Evolutionary conservation across 2,888 invertebrate species (phyloP), one percentile per base, ranked within the genome.

Genomic region (Oscheius sp.): DNA sequence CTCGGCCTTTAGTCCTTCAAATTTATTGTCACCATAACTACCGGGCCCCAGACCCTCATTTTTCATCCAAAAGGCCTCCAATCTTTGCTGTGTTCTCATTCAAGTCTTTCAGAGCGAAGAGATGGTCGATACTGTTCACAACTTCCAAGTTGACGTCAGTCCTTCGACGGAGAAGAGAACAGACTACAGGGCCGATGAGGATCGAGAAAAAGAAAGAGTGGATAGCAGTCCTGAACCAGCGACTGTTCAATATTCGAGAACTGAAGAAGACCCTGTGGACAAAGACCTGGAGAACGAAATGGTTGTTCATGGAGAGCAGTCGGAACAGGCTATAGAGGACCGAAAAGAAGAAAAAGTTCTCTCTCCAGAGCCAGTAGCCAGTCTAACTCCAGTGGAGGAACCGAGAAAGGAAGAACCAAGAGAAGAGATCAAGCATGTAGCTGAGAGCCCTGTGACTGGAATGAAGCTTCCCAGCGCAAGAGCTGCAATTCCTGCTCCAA

Each of bases 201-300:
- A 33, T 7, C 7, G 9, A 1, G 32, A 55, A 9, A 21, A 55
- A 9, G 55, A 2, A 1, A 35, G 68, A 68, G 37, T 10, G 50
- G 55, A 33, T 13, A 32, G 32, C 1, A 32, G 32, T 21, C 53
- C 42, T 32, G 55, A 55, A 29, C 4, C 29, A 9, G 11, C 29
- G 29, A 21, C 47, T 21, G 3, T 42, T 42, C 42, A 42, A 21
- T 32, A 1, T 13, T 13, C 68, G 7, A 32, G 37, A 13, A 32
- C 29, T 29, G 50, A 13, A 4, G 7, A 50, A 65, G 68, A 68
- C 1, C 37, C 51, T 9, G 55, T 29, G 13, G 68, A 68, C n/a
- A 35, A 37, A 53, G 68, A 68, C 21, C 68, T 68, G 55, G 68
- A 68, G n/a, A 68, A 53, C 10, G 68, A 68, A n/a, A 33, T 68